Evolutionary conservation across 1,140 invertebrate genomes (phyloP).

Genomic region (Drosophila dunni): DNA sequence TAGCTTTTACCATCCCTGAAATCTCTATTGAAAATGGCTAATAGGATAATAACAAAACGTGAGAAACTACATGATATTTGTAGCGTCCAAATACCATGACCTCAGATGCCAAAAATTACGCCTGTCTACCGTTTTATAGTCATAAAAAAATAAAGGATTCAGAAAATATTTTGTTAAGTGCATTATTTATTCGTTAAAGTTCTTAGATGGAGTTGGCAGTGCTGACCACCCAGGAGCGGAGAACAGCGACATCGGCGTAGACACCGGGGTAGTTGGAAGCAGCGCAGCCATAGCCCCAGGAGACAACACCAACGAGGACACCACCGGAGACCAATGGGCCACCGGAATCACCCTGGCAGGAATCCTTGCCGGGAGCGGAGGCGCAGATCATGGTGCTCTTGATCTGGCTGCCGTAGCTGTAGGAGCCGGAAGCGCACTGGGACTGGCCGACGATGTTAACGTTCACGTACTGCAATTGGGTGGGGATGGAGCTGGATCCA

Average conservation of each 20-base stretch:
- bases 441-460: constrained; percentile 57
- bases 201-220: constrained; percentile 39
- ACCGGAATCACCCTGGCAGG: constrained; percentile 85
- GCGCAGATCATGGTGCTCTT: constrained; percentile 85
- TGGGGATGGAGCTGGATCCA: constrained; percentile 47
- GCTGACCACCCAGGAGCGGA: constrained; percentile 63
- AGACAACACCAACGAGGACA: constrained; percentile 86
- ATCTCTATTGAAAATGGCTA: too few relatives aligned
- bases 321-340: constrained; percentile 84
- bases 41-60: too few relatives aligned
- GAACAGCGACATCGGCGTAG: constrained; percentile 85
- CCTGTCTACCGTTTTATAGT: too few relatives aligned
- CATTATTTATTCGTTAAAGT: constrained; percentile 19
- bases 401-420: constrained; percentile 54
- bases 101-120: too few relatives aligned
- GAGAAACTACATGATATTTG: too few relatives aligned
- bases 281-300: constrained; percentile 88
- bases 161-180: neutral
- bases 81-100: too few relatives aligned
- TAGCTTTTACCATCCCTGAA: too few relatives aligned
- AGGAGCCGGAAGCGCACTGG: constrained; percentile 27
- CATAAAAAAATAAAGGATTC: neutral
- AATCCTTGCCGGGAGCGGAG: constrained; percentile 61
- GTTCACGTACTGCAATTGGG: constrained; percentile 62
- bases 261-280: constrained; percentile 86